A percentile compares a stretch with the other conserved stretches of the same genome.
These are phyloP conservation scores for Tinea pellionella DNA, from an alignment of 2,888 invertebrate species.

Conservation along the genomic window DNA sequence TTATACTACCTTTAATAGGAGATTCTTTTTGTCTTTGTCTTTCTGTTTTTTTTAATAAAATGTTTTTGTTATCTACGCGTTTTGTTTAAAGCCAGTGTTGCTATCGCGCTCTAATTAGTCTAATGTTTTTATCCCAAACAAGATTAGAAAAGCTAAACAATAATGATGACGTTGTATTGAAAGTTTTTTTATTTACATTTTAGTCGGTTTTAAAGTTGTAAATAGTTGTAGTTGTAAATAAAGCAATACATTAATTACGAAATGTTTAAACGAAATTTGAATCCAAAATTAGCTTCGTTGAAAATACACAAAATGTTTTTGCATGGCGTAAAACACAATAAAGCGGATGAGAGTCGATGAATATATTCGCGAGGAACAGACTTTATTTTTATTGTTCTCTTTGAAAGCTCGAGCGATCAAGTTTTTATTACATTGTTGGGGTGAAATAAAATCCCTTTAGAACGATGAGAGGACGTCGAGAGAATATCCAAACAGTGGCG, in stretches of 20 bases:
- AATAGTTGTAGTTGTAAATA: background rate
- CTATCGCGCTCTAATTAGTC: background rate
- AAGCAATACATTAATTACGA: background rate
- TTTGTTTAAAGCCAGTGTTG: background rate
- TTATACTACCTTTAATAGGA: slow-evolving; percentile 19
- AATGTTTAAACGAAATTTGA: background rate
- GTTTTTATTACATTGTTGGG: slow-evolving; percentile 11
- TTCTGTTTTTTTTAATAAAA: background rate
- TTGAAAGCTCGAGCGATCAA: background rate
- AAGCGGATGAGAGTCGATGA: background rate
- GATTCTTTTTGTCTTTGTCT: slow-evolving; percentile 9
- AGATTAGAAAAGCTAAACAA: background rate
- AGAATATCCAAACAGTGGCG: slow-evolving; percentile 42
- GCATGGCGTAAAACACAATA: background rate
- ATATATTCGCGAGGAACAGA: slow-evolving; percentile 5
- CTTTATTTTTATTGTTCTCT: background rate
- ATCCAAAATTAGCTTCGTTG: background rate
- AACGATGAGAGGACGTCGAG: slow-evolving; percentile 9
- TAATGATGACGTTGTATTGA: background rate
- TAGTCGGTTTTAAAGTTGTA: background rate
- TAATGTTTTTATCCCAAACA: background rate
- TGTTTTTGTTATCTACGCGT: background rate
- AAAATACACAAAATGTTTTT: background rate
- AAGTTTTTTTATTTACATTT: background rate
- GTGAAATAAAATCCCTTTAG: slow-evolving; percentile 9